Conservation (phyloP, 23 tunicate species). For the Ciona savignyi region DNA sequence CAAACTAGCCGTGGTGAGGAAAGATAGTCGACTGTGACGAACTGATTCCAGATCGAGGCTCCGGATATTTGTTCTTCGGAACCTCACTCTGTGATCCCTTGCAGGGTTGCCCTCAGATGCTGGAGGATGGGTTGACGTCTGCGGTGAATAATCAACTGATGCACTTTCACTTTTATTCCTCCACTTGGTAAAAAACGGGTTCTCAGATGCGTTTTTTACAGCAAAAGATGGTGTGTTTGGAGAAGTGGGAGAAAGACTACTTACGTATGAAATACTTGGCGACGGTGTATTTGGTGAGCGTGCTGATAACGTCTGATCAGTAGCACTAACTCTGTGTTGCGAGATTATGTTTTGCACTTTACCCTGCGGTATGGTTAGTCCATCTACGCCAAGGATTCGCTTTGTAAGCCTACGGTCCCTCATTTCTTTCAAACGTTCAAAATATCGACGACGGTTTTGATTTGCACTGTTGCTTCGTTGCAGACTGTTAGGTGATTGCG, state of each 20-base stretch:
- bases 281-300: not conserved
- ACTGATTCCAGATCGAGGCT: not conserved
- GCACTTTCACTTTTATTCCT: not conserved
- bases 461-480: not conserved
- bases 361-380: conserved; percentile 11
- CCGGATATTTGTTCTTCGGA: not conserved
- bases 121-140: not conserved
- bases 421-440: conserved; percentile 24
- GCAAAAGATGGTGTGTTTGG: not conserved
- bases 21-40: not conserved
- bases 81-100: not conserved
- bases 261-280: not conserved
- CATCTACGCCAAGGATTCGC: conserved; percentile 2
- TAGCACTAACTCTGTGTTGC: conserved; percentile 9
- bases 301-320: not conserved
- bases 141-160: not conserved
- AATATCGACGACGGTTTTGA: conserved; percentile 21
- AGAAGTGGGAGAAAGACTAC: not conserved
- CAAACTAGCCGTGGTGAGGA: conserved; percentile 35
- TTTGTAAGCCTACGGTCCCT: conserved; percentile 22
- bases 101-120: too few relatives aligned
- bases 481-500: not conserved
- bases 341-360: conserved; percentile 9
- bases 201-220: conserved; percentile 1
- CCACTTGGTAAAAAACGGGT: conserved; percentile 3